Base-by-base conservation (phyloP, 2,113 vertebrate species). In the Dicentrarchus labrax region DNA sequence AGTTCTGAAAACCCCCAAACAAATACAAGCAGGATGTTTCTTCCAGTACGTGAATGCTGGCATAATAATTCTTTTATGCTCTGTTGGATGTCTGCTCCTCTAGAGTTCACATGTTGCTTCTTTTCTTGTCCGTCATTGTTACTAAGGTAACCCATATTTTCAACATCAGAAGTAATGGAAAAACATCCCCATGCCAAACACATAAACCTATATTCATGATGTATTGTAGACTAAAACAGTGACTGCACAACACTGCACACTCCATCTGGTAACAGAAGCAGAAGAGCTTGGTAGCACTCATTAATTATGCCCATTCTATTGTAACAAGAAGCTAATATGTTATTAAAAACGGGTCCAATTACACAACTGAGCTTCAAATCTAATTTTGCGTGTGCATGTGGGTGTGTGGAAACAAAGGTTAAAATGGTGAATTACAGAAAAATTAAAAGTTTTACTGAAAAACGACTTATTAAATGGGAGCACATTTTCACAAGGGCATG, bases 301-400 rank as follows among this genome's bases (percentile, higher is more conserved):
- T 75, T 57, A 78, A 69, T 57, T 75, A 53, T 16, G 7, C 4
- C 22, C 22, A 43, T 75, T 60, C 16, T 47, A 17, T 61, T 48
- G 21, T 65, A 78, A 65, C 19, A 61, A 48, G 54, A 56, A 36
- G 30, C 41, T 68, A 51, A 36, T 82, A 19, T 82, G 79, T 74
- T 78, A 21, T 78, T 54, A 68, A 85, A 76, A 82, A 69, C 43
- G 19, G 11, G 7, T 78, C 30, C 22, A 68, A 67, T 72, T 72
- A 62, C 38, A 72, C 19, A 73, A 36, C 19, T 30, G 8, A 57
- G 21, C 47, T 36, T 62, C 10, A 45, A 62, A 74, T 79, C 15
- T 47, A 73, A 68, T 72, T 67, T 61, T 0, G 22, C 16, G 5
- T 72, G 53, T 41, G 11, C 24, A 21, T 60, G 60, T 66, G 56